Conservation (phyloP, 30 jellyfish, hydroid and myxozoan species). For the Pseudorhiza aurosa region DNA sequence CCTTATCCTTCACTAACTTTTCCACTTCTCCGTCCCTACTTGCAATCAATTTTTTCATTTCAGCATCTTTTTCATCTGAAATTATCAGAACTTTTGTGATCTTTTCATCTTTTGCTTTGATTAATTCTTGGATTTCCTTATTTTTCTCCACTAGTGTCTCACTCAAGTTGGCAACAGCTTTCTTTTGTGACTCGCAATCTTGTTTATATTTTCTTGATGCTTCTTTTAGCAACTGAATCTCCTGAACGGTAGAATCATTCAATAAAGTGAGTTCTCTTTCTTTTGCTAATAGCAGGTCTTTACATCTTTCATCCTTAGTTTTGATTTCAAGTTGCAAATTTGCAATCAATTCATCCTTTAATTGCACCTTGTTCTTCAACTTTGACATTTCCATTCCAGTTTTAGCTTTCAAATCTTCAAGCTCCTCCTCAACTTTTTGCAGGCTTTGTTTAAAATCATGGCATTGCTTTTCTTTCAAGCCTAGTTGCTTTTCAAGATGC, state of each 20-base stretch:
- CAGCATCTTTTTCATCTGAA: background rate
- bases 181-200: background rate
- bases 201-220: background rate
- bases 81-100: background rate
- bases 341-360: background rate
- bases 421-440: background rate
- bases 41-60: background rate
- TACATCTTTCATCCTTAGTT: background rate
- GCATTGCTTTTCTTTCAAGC: constrained; percentile 34
- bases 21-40: background rate
- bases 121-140: background rate
- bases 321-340: background rate
- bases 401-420: background rate
- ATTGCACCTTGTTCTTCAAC: background rate
- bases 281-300: background rate
- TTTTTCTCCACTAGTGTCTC: background rate
- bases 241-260: background rate
- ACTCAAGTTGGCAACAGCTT: background rate
- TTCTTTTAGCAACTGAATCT: background rate
- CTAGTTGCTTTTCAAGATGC: constrained; percentile 41
- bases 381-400: background rate
- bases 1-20: background rate
- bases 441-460: background rate
- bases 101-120: constrained; percentile 8
- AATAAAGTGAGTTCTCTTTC: constrained; percentile 1